Base-by-base conservation (phyloP, 1,140 invertebrate genomes). In the Heliconius hewitsoni region DNA sequence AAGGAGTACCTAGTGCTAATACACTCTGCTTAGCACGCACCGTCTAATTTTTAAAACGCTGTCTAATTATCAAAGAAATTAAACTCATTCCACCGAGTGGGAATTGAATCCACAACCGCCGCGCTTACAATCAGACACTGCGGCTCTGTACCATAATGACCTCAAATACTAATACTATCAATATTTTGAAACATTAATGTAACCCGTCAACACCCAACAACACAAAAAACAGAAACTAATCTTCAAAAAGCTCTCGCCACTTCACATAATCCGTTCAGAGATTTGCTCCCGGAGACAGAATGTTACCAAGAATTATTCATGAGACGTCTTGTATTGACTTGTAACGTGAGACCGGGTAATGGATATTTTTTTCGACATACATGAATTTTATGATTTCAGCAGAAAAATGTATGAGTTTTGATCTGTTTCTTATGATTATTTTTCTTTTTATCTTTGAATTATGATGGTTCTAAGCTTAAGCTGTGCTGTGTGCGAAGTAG, bases 321-420 rank as follows among this genome's bases (percentile, higher is more conserved):
- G 71, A 76, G 70, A 23, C 70, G 52, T 80, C 74, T 52, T 73
- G 74, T 80, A 80, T 80, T 76, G 79, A 80, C 79, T 80, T 76
- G 74, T 76, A 76, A 80, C 79, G 60, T 75, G 79, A 73, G 74
- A 55, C 37, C 70, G 66, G 42, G 79, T 73, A 76, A 73, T 76
- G 75, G 79, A 80, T 76, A 80, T 76, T 80, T 76, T 70, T 74
- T 74, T 55, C 42, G 42, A 74, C 37, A 46, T 57, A 39, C 39
- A 50, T 79, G 73, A 79, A 79, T 79, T 79, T 79, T 52, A 73
- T 46, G 16, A 57, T 39, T 71, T 50, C 70, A 19, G 18, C 18
- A 52, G 50, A 52, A 39, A 57, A 71, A 76, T 76, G 30, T 19
- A 76, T 46, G 34, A 71, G 74, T 71, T 66, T 66, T 66, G 60